Evolutionary conservation across 2,797 vertebrate species (phyloP).

Genomic region (Siniperca undulata): DNA sequence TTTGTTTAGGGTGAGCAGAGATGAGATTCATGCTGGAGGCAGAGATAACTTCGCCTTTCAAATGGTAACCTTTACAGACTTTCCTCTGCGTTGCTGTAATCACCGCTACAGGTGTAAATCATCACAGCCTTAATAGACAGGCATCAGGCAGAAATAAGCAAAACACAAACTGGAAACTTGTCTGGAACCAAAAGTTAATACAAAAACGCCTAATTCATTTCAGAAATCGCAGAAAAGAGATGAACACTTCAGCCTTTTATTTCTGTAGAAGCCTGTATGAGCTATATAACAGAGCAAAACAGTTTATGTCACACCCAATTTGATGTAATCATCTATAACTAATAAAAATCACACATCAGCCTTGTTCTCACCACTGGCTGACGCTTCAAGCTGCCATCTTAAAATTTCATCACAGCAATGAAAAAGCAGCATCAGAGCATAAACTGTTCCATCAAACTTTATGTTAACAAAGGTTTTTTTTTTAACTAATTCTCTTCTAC

Average conservation of each 20-base stretch:
- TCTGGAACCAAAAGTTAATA: conserved; percentile 3
- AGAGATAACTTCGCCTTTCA: conserved; percentile 33
- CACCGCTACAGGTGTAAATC: conserved; percentile 35
- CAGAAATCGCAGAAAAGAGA: conserved; percentile 7
- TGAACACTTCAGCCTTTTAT: background rate
- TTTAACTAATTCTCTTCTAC: background rate
- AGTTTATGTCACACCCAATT: background rate
- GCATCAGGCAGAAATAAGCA: background rate
- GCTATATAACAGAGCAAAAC: background rate
- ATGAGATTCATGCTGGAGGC: conserved; percentile 47
- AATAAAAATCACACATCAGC: background rate
- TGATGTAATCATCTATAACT: conserved; percentile 1
- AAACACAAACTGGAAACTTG: background rate
- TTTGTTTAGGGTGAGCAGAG: conserved; percentile 40
- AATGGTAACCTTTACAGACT: conserved; percentile 28
- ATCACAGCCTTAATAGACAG: conserved; percentile 7
- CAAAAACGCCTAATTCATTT: background rate
- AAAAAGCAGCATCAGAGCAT: background rate
- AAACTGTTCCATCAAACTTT: background rate
- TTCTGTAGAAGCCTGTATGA: background rate
- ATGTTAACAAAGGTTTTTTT: conserved; percentile 1
- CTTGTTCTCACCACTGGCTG: background rate
- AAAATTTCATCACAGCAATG: background rate
- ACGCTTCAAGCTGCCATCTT: conserved; percentile 1
- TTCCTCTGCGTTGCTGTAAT: conserved; percentile 26